A percentile compares a stretch with the other conserved stretches of the same genome.
phyloP scores from a whole-genome alignment of 2,888 invertebrate species.

The Piscicola geometra region DNA sequence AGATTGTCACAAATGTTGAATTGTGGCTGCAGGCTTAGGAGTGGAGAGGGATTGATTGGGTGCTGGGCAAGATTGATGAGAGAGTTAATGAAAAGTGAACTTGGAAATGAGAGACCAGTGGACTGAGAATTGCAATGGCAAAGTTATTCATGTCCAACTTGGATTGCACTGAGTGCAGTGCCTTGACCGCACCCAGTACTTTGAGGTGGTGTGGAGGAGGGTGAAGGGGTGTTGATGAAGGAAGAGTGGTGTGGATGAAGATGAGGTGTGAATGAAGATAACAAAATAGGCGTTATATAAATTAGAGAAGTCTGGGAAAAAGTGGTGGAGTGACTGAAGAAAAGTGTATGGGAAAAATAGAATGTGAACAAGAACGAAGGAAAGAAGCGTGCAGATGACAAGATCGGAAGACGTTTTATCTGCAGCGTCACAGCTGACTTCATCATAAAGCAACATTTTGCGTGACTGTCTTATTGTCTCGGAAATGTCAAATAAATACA shows the following conservation, averaged over 20 bases:
- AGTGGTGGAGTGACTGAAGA: no score
- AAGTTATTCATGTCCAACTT: background rate
- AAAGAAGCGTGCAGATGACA: no score
- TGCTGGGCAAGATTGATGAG: no score
- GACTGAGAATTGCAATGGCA: background rate
- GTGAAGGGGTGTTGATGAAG: background rate
- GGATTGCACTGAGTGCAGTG: background rate
- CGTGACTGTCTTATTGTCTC: background rate
- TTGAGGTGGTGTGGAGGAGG: background rate
- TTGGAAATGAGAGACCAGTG: background rate
- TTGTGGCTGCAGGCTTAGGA: no score
- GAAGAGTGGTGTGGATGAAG: background rate
- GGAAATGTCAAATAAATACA: background rate
- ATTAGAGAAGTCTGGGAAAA: no score
- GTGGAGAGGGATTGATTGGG: no score
- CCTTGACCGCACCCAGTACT: background rate
- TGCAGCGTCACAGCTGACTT: background rate
- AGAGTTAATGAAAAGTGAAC: constrained; percentile 5
- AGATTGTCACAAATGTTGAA: no score
- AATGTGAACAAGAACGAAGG: no score
- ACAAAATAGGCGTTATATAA: background rate
- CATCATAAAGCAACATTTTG: background rate
- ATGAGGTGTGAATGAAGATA: background rate
- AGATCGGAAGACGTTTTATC: no score
- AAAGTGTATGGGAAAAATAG: no score